Evolutionary conservation across 2,888 invertebrate species (phyloP).

Genomic region (Nemoura dubitans): DNA sequence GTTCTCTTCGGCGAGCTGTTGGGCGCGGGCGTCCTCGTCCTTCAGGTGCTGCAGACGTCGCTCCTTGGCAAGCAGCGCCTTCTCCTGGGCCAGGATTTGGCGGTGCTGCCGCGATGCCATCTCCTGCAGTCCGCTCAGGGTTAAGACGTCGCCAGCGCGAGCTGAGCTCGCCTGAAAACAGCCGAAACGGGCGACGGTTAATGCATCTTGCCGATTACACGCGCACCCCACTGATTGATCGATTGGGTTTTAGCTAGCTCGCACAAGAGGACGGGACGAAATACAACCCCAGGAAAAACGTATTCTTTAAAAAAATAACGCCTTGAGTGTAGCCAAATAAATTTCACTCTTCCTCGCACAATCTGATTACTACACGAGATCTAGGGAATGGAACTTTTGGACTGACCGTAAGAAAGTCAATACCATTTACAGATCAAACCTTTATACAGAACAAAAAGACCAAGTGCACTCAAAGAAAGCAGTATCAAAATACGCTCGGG

Average conservation of each 20-base stretch:
- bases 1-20: conserved; percentile 78
- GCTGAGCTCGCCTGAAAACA: conserved; percentile 3
- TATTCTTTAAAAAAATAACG: no score
- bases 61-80: conserved; percentile 90
- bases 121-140: conserved; percentile 94
- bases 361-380: neutral
- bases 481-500: neutral
- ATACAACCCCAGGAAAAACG: no score
- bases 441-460: neutral
- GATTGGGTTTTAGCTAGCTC: no score
- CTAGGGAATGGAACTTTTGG: neutral
- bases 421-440: neutral
- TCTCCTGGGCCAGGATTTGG: conserved; percentile 95
- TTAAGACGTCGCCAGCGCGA: conserved; percentile 68
- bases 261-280: no score
- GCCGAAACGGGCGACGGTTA: no score
- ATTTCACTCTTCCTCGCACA: neutral
- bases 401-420: neutral
- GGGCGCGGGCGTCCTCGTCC: conserved; percentile 84
- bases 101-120: conserved; percentile 98
- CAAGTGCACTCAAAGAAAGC: neutral
- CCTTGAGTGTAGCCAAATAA: no score
- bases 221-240: no score
- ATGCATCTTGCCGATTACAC: no score
- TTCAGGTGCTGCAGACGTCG: conserved; percentile 92